Base-by-base conservation (phyloP, 2,888 invertebrate species). In the Parasteatoda lunata region DNA sequence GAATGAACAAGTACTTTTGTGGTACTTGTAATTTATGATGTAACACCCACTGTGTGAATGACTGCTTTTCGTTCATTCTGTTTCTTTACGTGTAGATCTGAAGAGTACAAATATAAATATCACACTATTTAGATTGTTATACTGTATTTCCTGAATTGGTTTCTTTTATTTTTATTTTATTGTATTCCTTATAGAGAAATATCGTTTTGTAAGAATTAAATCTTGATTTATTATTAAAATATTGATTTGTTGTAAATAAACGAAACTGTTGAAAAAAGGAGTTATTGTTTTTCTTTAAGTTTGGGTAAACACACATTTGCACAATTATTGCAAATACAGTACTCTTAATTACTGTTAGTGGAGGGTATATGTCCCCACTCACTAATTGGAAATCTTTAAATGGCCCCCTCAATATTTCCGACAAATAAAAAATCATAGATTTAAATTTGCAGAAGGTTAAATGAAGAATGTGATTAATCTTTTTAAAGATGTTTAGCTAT, bases 41-140 rank as follows among this genome's bases (percentile, higher is more conserved):
- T 84, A 77, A 72, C 72, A 75, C 69, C 75, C 69, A 75, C 54
- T 78, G 78, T 75, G 68, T 84, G 84, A 84, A 78, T 70, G 73
- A 59, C 51, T 73, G 68, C 68, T 69, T 73, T 71, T 84, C 70
- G 65, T 65, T 70, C 73, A 79, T 79, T 80, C 49, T 80, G 75
- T 70, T 76, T 51, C n/a, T 75, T 76, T 82, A 49, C 30, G n/a
- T 48, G 68, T 83, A 83, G 84, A 84, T 72, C 78, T 84, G 84
- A 78, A 84, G 76, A 84, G 84, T 84, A 84, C 84, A 84, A 84
- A 84, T 84, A 84, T 84, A 84, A 84, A 84, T 84, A 84, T 84
- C 78, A 30, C 30, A 78, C 83, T 84, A 75, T 84, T 79, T 84
- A 77, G 71, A 84, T 77, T 30, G 66, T 77, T 71, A 75, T 66